A percentile compares a stretch with the other conserved stretches of the same genome.
Evolutionary conservation across 1,140 invertebrate species (phyloP).

Genomic region (Atta colombica): DNA sequence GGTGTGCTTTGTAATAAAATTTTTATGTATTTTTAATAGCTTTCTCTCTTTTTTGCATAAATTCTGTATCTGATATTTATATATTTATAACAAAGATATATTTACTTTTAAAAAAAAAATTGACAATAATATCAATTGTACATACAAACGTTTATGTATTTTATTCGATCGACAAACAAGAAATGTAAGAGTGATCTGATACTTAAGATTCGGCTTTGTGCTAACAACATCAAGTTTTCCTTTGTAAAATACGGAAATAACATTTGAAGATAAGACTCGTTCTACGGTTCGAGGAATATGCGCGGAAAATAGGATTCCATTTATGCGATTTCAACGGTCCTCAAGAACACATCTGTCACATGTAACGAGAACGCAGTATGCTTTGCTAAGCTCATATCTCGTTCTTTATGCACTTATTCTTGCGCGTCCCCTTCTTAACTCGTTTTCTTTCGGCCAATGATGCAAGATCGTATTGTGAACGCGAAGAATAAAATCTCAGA

Average conservation of each 20-base stretch:
- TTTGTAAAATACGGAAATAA: slow-evolving; percentile 55
- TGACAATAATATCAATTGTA: slow-evolving; percentile 51
- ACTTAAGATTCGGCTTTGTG: slow-evolving; percentile 18
- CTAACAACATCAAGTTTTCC: slow-evolving; percentile 13
- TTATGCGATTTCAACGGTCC: slow-evolving; percentile 52
- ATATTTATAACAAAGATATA: background rate
- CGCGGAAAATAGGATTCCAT: slow-evolving; percentile 46
- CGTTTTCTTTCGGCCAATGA: slow-evolving; percentile 26
- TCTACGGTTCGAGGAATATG: slow-evolving; percentile 18
- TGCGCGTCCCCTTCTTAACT: slow-evolving; percentile 13
- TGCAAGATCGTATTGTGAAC: slow-evolving; percentile 16
- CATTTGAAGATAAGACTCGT: slow-evolving; percentile 57
- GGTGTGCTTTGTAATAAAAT: background rate
- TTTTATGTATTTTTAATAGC: background rate
- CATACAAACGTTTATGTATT: slow-evolving; percentile 17
- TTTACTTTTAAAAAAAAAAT: slow-evolving; percentile 21
- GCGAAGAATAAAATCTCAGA: slow-evolving; percentile 19
- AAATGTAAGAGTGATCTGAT: slow-evolving; percentile 34
- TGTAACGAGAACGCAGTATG: slow-evolving; percentile 23
- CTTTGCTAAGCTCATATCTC: slow-evolving; percentile 44
- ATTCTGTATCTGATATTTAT: slow-evolving; percentile 4
- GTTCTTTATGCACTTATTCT: slow-evolving; percentile 47
- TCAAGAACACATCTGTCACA: slow-evolving; percentile 52
- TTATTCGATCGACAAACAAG: slow-evolving; percentile 12
- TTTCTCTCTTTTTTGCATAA: background rate